Evolutionary conservation across 2,113 vertebrate species (phyloP), one percentile per base, ranked within the genome.

Genomic region (Oryzias celebensis): DNA sequence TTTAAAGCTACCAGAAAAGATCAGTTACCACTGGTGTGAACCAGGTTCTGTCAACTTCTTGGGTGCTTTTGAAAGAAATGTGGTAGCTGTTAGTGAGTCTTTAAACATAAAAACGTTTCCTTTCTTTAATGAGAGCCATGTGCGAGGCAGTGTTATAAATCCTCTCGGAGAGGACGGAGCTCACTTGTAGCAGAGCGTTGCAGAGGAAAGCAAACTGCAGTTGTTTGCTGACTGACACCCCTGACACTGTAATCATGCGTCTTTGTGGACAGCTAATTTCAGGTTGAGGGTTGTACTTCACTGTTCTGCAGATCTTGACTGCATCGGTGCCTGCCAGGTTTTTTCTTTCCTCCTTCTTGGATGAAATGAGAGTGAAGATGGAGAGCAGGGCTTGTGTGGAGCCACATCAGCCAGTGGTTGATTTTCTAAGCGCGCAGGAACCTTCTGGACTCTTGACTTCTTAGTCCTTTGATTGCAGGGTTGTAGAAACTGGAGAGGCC

Each of bases 381-480:
- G 28, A 70, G 61, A 60, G 51, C 15, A 41, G 1, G 15, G 58
- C 3, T 71, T 68, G 70, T 57, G 63, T 64, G 68, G 62, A 75
- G 82, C 74, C 84, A 73, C 78, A 77, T 68, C 73, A 80, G 74
- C 65, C 64, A 28, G 76, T 14, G 61, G 64, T 59, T 52, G 61
- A 67, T 66, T 75, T 61, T 72, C 41, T 79, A 73, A 77, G 81
- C 81, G 36, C 12, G 58, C 54, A 20, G 26, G 2, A 74, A 68
- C 31, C 71, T 52, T 5, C 68, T 42, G 56, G 69, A 70, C 53
- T 47, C 47, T 45, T 81, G 75, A 84, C 81, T 82, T 65, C 61
- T 67, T 65, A 49, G 56, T 50, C 60, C 46, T 63, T 60, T 78
- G 71, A 89, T 85, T 87, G 71, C 45, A 82, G 76, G 71, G 67